These are phyloP conservation scores for Manacus vitellinus DNA, from an alignment of 2,113 vertebrate species.

Conservation along the genomic window DNA sequence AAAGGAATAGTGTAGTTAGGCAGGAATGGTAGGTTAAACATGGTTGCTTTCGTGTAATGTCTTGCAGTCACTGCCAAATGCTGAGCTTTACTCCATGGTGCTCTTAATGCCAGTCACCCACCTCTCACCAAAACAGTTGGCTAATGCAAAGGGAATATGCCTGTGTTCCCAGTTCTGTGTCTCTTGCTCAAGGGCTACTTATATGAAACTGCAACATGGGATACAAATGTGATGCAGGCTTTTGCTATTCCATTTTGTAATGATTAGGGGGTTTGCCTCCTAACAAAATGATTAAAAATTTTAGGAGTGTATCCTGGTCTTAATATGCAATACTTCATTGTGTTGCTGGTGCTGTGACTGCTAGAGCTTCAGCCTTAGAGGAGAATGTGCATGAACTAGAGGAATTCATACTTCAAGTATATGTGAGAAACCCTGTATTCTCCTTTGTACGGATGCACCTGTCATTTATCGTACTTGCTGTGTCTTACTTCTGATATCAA, in stretches of 20 bases:
- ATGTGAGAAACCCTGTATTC: neutral
- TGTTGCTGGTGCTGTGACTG: neutral
- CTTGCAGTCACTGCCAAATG: neutral
- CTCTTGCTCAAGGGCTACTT: neutral
- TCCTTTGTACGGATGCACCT: neutral
- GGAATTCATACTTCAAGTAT: neutral
- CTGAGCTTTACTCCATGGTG: neutral
- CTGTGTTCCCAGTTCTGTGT: neutral
- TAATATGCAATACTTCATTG: fast-evolving
- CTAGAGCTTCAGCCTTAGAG: neutral
- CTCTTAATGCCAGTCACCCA: neutral
- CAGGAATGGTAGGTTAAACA: neutral
- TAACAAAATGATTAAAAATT: neutral
- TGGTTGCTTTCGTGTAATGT: neutral
- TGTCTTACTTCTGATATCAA: neutral
- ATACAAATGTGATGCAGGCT: neutral
- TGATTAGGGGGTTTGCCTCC: neutral
- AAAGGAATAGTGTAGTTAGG: neutral
- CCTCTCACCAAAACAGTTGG: fast-evolving
- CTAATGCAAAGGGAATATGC: neutral
- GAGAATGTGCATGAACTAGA: neutral
- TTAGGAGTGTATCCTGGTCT: neutral
- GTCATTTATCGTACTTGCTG: neutral
- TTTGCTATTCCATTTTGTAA: neutral
- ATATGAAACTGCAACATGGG: neutral